phyloP scores from a whole-genome alignment of 2,888 invertebrate genomes.

The Noctua comes region DNA sequence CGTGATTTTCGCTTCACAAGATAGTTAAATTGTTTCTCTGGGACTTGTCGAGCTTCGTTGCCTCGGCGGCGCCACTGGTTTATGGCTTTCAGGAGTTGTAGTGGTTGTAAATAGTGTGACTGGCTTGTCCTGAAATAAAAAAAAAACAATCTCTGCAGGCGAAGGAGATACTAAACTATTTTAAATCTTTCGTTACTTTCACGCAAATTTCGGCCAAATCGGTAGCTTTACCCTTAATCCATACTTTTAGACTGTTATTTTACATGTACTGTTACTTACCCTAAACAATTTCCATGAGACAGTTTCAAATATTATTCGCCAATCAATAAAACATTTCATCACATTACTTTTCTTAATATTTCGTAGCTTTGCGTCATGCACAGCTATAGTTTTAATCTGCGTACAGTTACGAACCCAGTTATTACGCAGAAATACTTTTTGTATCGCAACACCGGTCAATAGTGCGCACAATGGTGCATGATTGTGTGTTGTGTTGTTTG shows the following conservation, averaged over 20 bases:
- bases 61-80: not conserved
- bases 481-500: slow-evolving; percentile 50
- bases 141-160: not conserved
- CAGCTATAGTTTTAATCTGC: slow-evolving; percentile 54
- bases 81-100: not conserved
- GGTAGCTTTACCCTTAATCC: not conserved
- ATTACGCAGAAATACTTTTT: slow-evolving; percentile 52
- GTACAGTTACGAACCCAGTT: slow-evolving; percentile 44
- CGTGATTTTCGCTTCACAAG: not conserved
- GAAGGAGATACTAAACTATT: not conserved
- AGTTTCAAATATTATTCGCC: slow-evolving; percentile 29
- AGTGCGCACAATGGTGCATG: slow-evolving; percentile 42
- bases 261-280: not conserved
- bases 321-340: slow-evolving; percentile 36
- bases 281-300: not conserved
- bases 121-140: not conserved
- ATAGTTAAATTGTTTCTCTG: not conserved
- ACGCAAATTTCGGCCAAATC: not conserved
- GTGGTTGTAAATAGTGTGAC: not conserved
- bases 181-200: not conserved
- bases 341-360: slow-evolving; percentile 37
- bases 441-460: slow-evolving; percentile 51
- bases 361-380: slow-evolving; percentile 51
- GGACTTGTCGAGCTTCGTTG: not conserved
- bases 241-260: not conserved